These are phyloP conservation scores for Eupsittula cactorum DNA, from an alignment of 2,113 vertebrate species.

Conservation along the genomic window DNA sequence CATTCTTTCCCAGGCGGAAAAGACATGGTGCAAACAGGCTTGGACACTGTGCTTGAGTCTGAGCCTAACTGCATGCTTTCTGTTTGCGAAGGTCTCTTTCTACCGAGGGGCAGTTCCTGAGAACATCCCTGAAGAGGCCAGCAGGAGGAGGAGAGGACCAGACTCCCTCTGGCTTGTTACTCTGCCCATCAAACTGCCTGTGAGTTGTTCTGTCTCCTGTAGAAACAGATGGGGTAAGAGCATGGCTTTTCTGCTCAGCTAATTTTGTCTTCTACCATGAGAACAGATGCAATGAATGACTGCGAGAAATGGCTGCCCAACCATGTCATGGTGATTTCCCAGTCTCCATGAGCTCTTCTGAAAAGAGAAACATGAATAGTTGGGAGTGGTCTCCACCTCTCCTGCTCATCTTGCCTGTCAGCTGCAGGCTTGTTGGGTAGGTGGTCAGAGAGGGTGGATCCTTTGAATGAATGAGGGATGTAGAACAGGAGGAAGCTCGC, in stretches of 20 bases:
- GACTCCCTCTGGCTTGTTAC: constrained; percentile 91
- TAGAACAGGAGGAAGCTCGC: background rate
- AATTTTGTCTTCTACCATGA: background rate
- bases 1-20: background rate
- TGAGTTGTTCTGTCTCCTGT: constrained; percentile 56
- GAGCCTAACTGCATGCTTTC: background rate
- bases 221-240: background rate
- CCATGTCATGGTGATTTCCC: background rate
- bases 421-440: background rate
- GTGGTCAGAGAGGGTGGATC: background rate
- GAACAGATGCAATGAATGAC: background rate
- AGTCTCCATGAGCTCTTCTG: background rate
- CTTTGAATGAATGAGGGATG: background rate
- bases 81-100: constrained; percentile 90
- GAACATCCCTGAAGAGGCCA: constrained; percentile 84
- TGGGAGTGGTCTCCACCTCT: background rate
- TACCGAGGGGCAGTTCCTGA: constrained; percentile 87
- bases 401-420: background rate
- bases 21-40: background rate
- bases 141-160: constrained; percentile 80
- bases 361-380: background rate
- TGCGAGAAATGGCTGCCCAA: background rate
- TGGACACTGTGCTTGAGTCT: background rate
- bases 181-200: constrained; percentile 90
- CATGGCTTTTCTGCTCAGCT: background rate